phyloP scores from a whole-genome alignment of 2,797 vertebrate genomes.

The Eurystomus glaucurus region DNA sequence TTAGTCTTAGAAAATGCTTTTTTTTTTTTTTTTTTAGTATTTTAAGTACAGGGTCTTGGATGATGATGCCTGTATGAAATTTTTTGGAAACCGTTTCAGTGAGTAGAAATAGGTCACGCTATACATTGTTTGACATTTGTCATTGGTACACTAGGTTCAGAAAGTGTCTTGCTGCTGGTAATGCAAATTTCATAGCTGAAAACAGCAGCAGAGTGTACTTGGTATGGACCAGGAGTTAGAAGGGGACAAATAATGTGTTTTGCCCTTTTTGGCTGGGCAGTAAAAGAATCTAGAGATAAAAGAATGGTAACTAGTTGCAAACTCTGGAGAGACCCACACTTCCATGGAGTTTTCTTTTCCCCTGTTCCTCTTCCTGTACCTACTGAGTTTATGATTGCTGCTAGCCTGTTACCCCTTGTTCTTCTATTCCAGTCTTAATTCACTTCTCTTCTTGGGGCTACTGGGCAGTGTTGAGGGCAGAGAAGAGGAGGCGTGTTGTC shows the following conservation, averaged over 20 bases:
- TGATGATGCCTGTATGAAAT: background rate
- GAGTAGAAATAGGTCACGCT: background rate
- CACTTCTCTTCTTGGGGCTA: background rate
- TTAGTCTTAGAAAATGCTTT: background rate
- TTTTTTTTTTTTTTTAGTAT: background rate
- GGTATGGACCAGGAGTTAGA: background rate
- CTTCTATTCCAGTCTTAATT: background rate
- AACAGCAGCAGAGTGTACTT: background rate
- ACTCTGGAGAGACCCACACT: background rate
- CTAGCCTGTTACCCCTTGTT: background rate
- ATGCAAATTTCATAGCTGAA: background rate
- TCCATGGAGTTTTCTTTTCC: background rate
- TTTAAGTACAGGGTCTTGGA: background rate
- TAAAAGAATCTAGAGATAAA: background rate
- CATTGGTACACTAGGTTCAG: background rate
- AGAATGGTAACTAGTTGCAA: background rate
- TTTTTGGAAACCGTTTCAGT: background rate
- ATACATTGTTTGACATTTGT: background rate
- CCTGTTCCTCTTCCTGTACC: background rate
- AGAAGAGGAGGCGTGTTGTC: rapidly evolving
- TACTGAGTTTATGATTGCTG: background rate
- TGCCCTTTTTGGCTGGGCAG: background rate
- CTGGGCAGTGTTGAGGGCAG: background rate
- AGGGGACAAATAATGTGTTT: background rate
- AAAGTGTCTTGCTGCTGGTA: background rate